These are phyloP conservation scores for Echinarachnius parma DNA, from an alignment of 53 echinoderm and acorn worm genomes.

Conservation along the genomic window DNA sequence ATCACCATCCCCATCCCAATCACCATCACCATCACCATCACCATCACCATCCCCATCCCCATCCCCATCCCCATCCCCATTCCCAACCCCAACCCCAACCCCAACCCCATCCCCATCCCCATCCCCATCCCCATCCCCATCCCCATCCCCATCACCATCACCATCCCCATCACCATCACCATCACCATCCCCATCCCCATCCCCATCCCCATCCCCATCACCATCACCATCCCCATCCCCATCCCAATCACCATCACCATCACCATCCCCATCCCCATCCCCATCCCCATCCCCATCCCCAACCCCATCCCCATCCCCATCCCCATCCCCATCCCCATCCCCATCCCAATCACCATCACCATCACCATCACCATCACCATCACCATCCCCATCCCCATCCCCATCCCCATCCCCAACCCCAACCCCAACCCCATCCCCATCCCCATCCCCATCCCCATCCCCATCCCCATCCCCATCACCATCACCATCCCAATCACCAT, in stretches of 20 bases:
- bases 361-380: conserved; percentile 31
- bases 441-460: conserved; percentile 39
- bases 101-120: too few relatives aligned
- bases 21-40: conserved; percentile 32
- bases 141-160: too few relatives aligned
- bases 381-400: conserved; percentile 49
- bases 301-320: too few relatives aligned
- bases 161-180: neutral
- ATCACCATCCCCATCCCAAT: too few relatives aligned
- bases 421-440: conserved; percentile 32
- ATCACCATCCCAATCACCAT: conserved; percentile 29
- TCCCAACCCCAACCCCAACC: too few relatives aligned
- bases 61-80: too few relatives aligned
- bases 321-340: neutral
- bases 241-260: too few relatives aligned
- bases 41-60: conserved; percentile 49
- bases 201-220: neutral
- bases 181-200: neutral
- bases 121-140: too few relatives aligned
- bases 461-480: conserved; percentile 8
- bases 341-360: conserved; percentile 31
- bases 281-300: too few relatives aligned
- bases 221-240: too few relatives aligned
- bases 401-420: conserved; percentile 54
- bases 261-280: too few relatives aligned